These are phyloP conservation scores for Myrmecobius fasciatus DNA, from an alignment of 2,113 vertebrate genomes.

Conservation along the genomic window DNA sequence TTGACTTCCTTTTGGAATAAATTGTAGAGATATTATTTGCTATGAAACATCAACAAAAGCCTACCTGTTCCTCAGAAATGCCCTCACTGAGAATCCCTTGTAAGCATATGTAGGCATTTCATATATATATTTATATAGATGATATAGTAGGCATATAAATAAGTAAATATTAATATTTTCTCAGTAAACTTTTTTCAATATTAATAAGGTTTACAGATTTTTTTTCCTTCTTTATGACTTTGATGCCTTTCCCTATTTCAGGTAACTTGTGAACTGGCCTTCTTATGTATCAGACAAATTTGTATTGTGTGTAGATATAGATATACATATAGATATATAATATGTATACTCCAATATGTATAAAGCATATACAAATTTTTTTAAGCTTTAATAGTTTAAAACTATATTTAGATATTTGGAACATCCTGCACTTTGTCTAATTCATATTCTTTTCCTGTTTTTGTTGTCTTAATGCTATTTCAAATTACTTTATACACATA, in stretches of 20 bases:
- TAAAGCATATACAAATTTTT: background rate
- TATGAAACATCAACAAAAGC: background rate
- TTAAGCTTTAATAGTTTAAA: background rate
- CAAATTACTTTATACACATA: background rate
- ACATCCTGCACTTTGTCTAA: background rate
- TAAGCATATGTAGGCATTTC: background rate
- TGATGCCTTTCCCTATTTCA: background rate
- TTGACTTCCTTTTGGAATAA: background rate
- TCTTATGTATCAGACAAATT: no score
- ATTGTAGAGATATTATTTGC: background rate
- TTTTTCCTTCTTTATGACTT: background rate
- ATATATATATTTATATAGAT: background rate
- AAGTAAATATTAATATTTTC: background rate
- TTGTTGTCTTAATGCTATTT: background rate
- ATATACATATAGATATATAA: no score
- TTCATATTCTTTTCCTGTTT: background rate
- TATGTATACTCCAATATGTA: no score
- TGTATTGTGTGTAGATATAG: no score
- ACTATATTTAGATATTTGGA: background rate
- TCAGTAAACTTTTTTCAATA: background rate
- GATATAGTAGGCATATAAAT: background rate
- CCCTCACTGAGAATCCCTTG: background rate
- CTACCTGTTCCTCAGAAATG: background rate
- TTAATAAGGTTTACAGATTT: background rate
- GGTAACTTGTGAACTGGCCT: no score